Evolutionary conservation across 2,797 vertebrate genomes (phyloP), one percentile per base, ranked within the genome.

Genomic region (Spinus olivaceus): DNA sequence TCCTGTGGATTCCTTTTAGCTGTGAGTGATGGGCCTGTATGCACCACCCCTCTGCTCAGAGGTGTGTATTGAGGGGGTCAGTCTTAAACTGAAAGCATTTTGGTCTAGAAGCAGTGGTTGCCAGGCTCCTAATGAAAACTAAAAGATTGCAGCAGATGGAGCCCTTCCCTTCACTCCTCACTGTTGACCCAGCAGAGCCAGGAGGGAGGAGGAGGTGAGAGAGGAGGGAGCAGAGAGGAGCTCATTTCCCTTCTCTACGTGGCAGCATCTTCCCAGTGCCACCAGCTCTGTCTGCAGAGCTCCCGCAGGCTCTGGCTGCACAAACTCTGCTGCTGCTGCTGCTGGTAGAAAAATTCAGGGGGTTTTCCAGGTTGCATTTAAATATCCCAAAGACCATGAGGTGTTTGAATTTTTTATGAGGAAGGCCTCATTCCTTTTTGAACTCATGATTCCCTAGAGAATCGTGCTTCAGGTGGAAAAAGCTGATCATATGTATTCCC

Each of bases 321-420:
- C 61, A 15, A 17, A 17, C 14, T 9, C 46, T 16, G 47, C 66
- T 41, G 41, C 41, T 35, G 35, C 35, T 35, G 35, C 35, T 86
- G 56, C 47, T 33, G 53, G 59, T 5, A 49, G 72, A 44, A 94
- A 90, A 81, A 60, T 8, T 28, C 10, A 5, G 44, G 51, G 47
- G 18, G 35, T 60, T 86, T 87, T 72, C 77, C 72, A 79, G 47
- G 32, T 69, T 77, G 49, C n/a, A 30, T 89, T 94, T 79, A 77
- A 91, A 63, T 37, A 64, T 64, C 57, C 28, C 16, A 5, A 25
- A 78, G 65, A 37, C 22, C 33, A 46, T 5, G 16, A 15, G 17
- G 23, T 35, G 9, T 9, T 21, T 20, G 14, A 7, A 1, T 35
- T 42, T 67, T 59, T 77, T 44, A 65, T 51, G 21, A 27, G 60